These are phyloP conservation scores for Platygyra sinensis DNA, from an alignment of 64 coral and sea anemone genomes.

Conservation along the genomic window DNA sequence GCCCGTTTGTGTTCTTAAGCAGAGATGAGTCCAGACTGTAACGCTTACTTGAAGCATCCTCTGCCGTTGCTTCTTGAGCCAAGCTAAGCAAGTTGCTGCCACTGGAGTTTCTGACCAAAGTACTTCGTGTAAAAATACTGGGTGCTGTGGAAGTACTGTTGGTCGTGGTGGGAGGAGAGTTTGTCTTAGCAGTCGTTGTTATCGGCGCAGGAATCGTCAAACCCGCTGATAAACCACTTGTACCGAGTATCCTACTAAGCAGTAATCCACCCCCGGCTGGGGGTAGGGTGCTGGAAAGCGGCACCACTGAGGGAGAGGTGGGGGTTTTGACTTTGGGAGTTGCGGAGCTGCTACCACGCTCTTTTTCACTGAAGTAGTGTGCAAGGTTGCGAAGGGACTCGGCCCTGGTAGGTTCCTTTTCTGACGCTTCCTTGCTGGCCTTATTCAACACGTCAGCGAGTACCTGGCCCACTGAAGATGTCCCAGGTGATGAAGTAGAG, in stretches of 20 bases:
- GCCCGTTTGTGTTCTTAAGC: not conserved
- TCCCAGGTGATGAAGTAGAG: slow-evolving; percentile 53
- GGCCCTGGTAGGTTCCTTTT: slow-evolving; percentile 63
- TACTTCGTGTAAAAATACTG: slow-evolving; percentile 32
- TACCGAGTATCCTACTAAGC: slow-evolving; percentile 80
- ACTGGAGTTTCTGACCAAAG: slow-evolving; percentile 68
- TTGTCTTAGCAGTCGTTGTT: slow-evolving; percentile 72
- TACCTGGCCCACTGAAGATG: slow-evolving; percentile 76
- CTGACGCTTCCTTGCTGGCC: slow-evolving; percentile 74
- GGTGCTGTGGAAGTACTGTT: slow-evolving; percentile 49
- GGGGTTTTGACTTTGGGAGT: slow-evolving; percentile 2
- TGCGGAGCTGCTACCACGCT: slow-evolving; percentile 25
- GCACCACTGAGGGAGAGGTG: slow-evolving; percentile 31
- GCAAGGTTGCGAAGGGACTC: slow-evolving; percentile 77
- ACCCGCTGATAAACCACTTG: slow-evolving; percentile 53
- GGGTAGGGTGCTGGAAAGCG: slow-evolving; percentile 21
- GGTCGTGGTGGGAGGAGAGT: slow-evolving; percentile 36
- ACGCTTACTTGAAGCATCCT: slow-evolving; percentile 29
- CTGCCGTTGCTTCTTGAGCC: slow-evolving; percentile 16
- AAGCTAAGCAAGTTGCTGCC: slow-evolving; percentile 78
- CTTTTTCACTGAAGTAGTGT: slow-evolving; percentile 93
- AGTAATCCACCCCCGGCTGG: slow-evolving; percentile 46
- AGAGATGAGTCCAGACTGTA: slow-evolving; percentile 51
- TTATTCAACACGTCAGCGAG: slow-evolving; percentile 81
- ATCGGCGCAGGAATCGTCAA: slow-evolving; percentile 62